Conservation (phyloP, 2,113 vertebrate genomes). For the Meleagris gallopavo region DNA sequence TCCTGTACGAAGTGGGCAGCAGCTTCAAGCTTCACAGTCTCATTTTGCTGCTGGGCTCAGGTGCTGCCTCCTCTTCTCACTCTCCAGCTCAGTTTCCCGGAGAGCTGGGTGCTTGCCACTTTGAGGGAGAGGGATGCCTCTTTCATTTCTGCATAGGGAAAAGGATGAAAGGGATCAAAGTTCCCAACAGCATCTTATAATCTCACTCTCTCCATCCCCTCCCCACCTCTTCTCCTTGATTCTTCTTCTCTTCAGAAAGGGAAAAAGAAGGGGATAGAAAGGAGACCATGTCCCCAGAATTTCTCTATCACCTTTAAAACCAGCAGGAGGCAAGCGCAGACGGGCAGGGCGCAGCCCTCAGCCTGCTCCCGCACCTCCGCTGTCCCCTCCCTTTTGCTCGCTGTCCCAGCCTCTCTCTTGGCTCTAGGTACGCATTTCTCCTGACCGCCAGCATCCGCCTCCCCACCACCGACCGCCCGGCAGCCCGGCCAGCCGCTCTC, state of each 20-base stretch:
- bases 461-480: not conserved
- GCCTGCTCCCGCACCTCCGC: not conserved
- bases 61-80: not conserved
- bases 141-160: not conserved
- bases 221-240: not conserved
- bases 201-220: constrained; percentile 2
- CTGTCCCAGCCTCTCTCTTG: not conserved
- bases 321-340: not conserved
- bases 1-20: not conserved
- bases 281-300: not conserved
- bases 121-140: not conserved
- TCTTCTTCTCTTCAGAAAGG: not conserved
- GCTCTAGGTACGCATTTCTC: not conserved
- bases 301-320: not conserved
- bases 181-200: not conserved
- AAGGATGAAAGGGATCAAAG: not conserved
- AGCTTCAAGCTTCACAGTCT: constrained; percentile 29
- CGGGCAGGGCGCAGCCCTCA: not conserved
- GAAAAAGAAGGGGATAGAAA: not conserved
- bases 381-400: not conserved
- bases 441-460: not conserved
- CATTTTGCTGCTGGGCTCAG: not conserved
- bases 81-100: not conserved
- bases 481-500: not conserved
- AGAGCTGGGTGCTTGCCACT: not conserved